Percentiles rank a stretch among this genome's conserved stretches.
Conservation (phyloP, 2,113 vertebrate species). For the Cavia aperea region DNA sequence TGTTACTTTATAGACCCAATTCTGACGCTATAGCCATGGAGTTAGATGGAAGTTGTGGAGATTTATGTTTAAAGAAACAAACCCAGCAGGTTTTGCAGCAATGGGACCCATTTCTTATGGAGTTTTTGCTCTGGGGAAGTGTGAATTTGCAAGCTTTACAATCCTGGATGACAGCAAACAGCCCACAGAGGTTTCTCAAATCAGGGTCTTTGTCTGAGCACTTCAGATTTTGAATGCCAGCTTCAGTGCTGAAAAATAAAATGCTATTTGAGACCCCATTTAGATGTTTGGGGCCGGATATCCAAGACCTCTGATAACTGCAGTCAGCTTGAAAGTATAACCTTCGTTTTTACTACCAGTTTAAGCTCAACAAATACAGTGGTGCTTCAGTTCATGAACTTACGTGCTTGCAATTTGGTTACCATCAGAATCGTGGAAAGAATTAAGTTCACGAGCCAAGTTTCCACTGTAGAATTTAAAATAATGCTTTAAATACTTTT, state of each 20-base stretch:
- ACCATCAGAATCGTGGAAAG: background rate
- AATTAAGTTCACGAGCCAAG: background rate
- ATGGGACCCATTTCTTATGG: background rate
- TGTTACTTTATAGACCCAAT: background rate
- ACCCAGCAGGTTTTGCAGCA: background rate
- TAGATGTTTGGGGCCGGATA: background rate
- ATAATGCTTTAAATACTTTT: background rate
- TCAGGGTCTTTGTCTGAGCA: background rate
- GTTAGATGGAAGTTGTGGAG: background rate
- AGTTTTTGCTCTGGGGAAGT: background rate
- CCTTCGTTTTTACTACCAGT: background rate
- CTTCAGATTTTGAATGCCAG: background rate
- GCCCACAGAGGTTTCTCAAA: background rate
- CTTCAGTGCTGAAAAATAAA: background rate
- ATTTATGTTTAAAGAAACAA: constrained; percentile 47
- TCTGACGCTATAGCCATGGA: background rate
- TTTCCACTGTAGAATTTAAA: background rate
- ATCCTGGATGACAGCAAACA: background rate
- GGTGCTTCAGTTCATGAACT: background rate
- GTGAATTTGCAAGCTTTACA: background rate
- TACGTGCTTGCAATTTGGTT: background rate
- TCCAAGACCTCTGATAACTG: background rate
- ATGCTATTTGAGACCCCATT: background rate
- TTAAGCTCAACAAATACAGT: background rate
- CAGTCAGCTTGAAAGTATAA: background rate